Evolutionary conservation across 2,797 vertebrate species (phyloP).

Genomic region (Hemitrygon akajei): DNA sequence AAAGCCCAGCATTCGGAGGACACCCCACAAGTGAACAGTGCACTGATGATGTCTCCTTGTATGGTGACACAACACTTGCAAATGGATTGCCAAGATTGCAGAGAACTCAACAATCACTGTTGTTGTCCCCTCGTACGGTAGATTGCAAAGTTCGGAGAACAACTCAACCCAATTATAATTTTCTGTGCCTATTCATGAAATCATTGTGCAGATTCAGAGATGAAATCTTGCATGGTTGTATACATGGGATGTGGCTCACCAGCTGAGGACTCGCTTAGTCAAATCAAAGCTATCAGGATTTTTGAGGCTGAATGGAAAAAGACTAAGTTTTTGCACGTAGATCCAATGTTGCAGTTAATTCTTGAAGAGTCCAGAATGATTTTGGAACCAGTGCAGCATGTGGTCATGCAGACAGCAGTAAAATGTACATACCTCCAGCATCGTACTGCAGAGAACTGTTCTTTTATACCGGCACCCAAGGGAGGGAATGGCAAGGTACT

Average conservation of each 20-base stretch:
- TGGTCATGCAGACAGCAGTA: neutral
- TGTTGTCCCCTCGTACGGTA: too few species aligned
- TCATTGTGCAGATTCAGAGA: neutral
- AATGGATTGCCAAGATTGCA: too few species aligned
- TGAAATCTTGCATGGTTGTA: neutral
- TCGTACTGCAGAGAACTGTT: neutral
- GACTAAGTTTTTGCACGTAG: neutral
- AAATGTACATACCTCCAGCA: neutral
- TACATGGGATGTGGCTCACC: neutral
- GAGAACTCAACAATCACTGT: too few species aligned
- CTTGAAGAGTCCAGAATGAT: neutral
- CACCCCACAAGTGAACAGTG: too few species aligned
- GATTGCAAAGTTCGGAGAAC: too few species aligned
- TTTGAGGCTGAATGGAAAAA: neutral
- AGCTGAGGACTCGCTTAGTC: too few species aligned
- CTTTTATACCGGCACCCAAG: neutral
- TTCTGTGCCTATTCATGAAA: neutral
- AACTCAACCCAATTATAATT: too few species aligned
- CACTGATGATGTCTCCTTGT: too few species aligned
- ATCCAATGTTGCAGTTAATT: neutral
- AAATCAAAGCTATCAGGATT: neutral
- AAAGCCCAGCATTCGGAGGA: too few species aligned
- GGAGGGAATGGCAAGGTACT: neutral
- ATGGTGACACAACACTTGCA: too few species aligned
- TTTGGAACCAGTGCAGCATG: neutral